A percentile compares a stretch with the other conserved stretches of the same genome.
phyloP scores from a whole-genome alignment of 2,113 vertebrate species.

The Balaenoptera acutorostrata region DNA sequence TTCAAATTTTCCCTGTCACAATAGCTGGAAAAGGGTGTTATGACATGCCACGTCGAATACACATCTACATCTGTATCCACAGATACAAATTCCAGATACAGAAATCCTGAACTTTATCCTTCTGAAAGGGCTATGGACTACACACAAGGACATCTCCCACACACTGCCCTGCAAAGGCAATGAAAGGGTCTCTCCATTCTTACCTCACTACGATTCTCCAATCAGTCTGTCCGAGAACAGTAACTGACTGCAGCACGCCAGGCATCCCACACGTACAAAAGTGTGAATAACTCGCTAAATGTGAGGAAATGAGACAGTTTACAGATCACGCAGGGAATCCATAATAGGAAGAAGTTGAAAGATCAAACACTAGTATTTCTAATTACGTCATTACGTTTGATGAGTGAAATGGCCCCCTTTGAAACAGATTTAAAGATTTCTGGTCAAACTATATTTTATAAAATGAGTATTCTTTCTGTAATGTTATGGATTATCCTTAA shows the following conservation, averaged over 20 bases:
- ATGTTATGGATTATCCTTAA: neutral
- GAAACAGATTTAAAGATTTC: constrained; percentile 35
- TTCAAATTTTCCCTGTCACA: neutral
- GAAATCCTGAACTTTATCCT: neutral
- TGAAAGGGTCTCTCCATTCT: neutral
- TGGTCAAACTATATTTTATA: neutral
- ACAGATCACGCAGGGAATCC: neutral
- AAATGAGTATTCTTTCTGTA: constrained; percentile 16
- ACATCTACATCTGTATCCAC: neutral
- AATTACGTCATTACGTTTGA: neutral
- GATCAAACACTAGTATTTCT: neutral
- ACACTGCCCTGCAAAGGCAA: neutral
- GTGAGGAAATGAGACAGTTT: neutral
- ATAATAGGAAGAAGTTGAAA: neutral
- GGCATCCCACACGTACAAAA: neutral
- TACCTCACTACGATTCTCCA: neutral
- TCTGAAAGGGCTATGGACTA: neutral
- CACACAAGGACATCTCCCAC: neutral
- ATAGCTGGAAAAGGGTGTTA: neutral
- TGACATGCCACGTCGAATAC: neutral
- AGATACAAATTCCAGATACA: neutral
- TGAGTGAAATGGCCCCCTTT: neutral
- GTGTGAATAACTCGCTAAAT: neutral
- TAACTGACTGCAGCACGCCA: neutral
- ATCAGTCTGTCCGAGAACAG: neutral